Evolutionary conservation across 92 coral and sea anemone species (phyloP).

Genomic region (Parazoanthus atlanticus): DNA sequence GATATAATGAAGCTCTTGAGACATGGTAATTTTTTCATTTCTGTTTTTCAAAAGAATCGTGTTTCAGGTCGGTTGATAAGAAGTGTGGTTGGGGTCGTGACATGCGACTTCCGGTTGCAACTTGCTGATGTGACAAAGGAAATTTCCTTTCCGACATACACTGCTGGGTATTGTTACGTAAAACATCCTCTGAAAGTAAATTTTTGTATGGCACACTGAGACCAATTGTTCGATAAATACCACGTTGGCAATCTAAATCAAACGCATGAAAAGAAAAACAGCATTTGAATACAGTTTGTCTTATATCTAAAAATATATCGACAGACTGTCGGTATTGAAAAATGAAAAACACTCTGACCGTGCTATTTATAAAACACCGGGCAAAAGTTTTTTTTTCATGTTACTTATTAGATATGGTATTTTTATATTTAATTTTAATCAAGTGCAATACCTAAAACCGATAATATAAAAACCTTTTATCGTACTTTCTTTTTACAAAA

Average conservation of each 20-base stretch:
- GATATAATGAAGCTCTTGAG: neutral
- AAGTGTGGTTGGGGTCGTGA: constrained; percentile 1
- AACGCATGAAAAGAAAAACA: neutral
- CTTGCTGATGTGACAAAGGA: neutral
- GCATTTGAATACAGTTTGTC: neutral
- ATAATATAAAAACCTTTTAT: too few relatives aligned
- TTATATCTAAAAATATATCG: too few relatives aligned
- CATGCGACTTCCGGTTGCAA: constrained; percentile 13
- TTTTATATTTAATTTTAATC: too few relatives aligned
- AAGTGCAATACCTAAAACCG: too few relatives aligned
- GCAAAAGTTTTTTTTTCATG: too few relatives aligned
- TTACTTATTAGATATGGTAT: too few relatives aligned
- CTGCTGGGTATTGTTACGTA: neutral
- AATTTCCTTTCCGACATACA: neutral
- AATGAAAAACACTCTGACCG: too few relatives aligned
- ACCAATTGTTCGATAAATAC: too few relatives aligned
- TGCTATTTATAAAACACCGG: too few relatives aligned
- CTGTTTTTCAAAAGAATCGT: constrained; percentile 24
- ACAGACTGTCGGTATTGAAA: too few relatives aligned
- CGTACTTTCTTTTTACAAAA: too few relatives aligned
- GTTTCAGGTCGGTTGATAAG: constrained; percentile 8
- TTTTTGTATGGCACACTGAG: neutral
- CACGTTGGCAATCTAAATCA: too few relatives aligned
- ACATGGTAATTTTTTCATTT: neutral
- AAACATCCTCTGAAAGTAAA: neutral